Conservation (phyloP, 2,113 vertebrate genomes). For the Litocranius walleri region DNA sequence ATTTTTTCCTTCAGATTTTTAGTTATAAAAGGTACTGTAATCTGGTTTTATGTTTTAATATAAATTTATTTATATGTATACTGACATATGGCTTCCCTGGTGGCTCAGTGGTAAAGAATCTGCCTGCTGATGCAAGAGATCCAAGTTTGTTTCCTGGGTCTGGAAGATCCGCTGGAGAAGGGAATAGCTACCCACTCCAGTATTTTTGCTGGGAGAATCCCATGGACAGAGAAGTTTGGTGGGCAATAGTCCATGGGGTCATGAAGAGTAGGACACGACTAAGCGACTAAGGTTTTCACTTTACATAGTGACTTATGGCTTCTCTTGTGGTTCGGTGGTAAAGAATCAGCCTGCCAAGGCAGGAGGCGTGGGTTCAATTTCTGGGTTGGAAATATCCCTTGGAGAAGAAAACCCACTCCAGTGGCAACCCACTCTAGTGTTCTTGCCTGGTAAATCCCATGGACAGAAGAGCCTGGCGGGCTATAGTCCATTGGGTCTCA, state of each 20-base stretch:
- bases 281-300: neutral
- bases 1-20: neutral
- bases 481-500: rapidly evolving
- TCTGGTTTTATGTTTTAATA: neutral
- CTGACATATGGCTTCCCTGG: neutral
- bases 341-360: neutral
- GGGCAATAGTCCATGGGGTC: neutral
- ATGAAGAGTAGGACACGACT: neutral
- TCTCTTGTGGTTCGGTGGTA: neutral
- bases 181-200: neutral
- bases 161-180: neutral
- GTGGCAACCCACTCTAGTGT: neutral
- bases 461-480: neutral
- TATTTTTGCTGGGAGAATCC: neutral
- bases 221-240: neutral
- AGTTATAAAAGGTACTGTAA: neutral
- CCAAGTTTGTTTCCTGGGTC: neutral
- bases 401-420: neutral
- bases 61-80: neutral
- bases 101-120: neutral
- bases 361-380: neutral
- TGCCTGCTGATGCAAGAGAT: neutral
- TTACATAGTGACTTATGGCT: neutral
- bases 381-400: neutral
- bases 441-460: neutral